Base-by-base conservation (phyloP, 2,113 vertebrate species). In the Petrocephalus microphthalmus region DNA sequence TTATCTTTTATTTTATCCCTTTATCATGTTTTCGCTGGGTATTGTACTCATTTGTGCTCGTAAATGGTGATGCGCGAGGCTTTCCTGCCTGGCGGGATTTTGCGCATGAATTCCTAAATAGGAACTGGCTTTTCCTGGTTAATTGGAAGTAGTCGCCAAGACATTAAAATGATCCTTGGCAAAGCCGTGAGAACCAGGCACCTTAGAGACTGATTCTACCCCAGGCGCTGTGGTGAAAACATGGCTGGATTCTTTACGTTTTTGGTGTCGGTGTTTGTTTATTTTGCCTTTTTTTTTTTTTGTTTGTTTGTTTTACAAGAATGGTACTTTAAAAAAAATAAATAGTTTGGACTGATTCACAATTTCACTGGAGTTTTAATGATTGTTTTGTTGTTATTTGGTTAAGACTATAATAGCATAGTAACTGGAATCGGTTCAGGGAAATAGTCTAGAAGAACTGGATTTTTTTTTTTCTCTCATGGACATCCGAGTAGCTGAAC, bases 1-100 rank as follows among this genome's bases (percentile, higher is more conserved):
- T 25, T 67, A n/a, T 67, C 60, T 19, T n/a, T n/a, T 67, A 7
- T 49, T 22, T 83, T 45, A 29, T 93, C 92, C 92, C 82, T 86
- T 92, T 90, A 90, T 90, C 90, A 92, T 93, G 92, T 92, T 92
- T 92, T 90, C 25, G 47, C 89, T 87, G 47, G 17, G 49, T 47
- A 78, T 91, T 93, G 49, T 15, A 84, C 47, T 85, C 49, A 33
- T 54, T 85, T 47, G 29, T 54, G 17, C 13, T 33, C 33, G 47
- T n/a, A 25, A 56, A 67, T 47, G 37, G 1, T 49, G 29, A 87
- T 17, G 67, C n/a, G 54, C 29, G 29, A 56, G 51, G 15, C 86
- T 87, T 22, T 7, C n/a, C 82, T 52, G 47, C 45, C 29, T 78
- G 22, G 15, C 33, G 53, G 22, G 25, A 47, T 33, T 33, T 51